phyloP scores from a whole-genome alignment of 2,797 vertebrate species.

The Amniataba percoides region DNA sequence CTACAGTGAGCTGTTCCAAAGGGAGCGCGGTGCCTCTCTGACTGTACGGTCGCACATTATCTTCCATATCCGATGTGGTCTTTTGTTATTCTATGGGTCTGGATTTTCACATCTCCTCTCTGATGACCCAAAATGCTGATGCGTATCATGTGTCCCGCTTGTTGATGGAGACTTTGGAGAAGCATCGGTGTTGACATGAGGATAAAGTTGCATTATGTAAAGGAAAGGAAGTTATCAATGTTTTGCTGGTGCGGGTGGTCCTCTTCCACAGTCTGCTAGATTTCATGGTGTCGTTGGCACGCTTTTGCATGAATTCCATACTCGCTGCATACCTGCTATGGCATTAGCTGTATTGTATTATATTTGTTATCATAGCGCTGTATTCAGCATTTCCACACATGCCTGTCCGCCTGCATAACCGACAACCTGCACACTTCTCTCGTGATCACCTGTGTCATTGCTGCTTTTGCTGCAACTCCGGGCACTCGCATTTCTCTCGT shows the following conservation, averaged over 20 bases:
- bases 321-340: neutral
- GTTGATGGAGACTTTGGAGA: slow-evolving; percentile 33
- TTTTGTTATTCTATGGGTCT: slow-evolving; percentile 50
- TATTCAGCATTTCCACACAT: slow-evolving; percentile 28
- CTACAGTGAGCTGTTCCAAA: slow-evolving; percentile 2
- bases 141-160: slow-evolving; percentile 28
- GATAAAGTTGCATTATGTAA: slow-evolving; percentile 43
- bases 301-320: slow-evolving; percentile 26
- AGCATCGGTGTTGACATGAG: slow-evolving; percentile 46
- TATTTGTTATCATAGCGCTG: slow-evolving; percentile 39
- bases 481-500: slow-evolving; percentile 39
- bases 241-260: slow-evolving; percentile 58
- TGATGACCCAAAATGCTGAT: slow-evolving; percentile 28
- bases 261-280: slow-evolving; percentile 19
- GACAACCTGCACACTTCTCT: slow-evolving; percentile 42
- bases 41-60: slow-evolving; percentile 15
- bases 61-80: slow-evolving; percentile 40
- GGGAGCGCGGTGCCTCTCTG: slow-evolving; percentile 9
- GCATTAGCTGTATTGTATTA: slow-evolving; percentile 16
- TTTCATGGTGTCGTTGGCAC: slow-evolving; percentile 22
- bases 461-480: slow-evolving; percentile 13
- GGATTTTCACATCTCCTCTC: slow-evolving; percentile 36
- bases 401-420: slow-evolving; percentile 4
- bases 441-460: slow-evolving; percentile 29
- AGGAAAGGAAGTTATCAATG: slow-evolving; percentile 34